phyloP scores from a whole-genome alignment of 2,113 vertebrate species.

The Sinocyclocheilus maitianheensis region DNA sequence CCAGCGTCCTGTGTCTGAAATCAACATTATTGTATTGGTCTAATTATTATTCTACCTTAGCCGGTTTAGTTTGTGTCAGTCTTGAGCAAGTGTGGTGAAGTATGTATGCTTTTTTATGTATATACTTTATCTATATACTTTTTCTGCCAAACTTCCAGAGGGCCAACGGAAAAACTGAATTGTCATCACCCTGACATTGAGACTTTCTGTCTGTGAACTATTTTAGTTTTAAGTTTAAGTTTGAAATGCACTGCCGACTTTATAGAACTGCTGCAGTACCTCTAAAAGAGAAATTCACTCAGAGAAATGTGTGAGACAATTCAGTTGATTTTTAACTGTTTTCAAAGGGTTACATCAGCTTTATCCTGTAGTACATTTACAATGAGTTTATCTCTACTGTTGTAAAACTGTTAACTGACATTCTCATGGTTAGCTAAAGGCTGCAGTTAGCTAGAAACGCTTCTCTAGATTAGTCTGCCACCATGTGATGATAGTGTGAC shows the following conservation, averaged over 20 bases:
- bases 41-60: not conserved
- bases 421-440: not conserved
- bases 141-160: not conserved
- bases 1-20: constrained; percentile 48
- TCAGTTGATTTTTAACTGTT: not conserved
- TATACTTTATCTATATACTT: too few species aligned
- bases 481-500: constrained; percentile 32
- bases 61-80: not conserved
- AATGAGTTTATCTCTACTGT: not conserved
- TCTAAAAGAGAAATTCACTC: not conserved
- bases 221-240: not conserved
- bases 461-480: constrained; percentile 31
- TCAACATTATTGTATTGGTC: not conserved
- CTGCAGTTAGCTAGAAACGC: not conserved
- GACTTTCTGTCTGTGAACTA: not conserved
- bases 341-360: not conserved
- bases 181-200: not conserved
- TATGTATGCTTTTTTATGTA: not conserved
- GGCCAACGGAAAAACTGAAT: not conserved
- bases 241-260: not conserved
- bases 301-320: not conserved
- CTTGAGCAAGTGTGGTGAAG: not conserved
- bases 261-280: not conserved
- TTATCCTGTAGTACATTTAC: not conserved
- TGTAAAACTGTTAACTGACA: not conserved